Conservation (phyloP, 2,888 invertebrate genomes). For the Mythimna vitellina region DNA sequence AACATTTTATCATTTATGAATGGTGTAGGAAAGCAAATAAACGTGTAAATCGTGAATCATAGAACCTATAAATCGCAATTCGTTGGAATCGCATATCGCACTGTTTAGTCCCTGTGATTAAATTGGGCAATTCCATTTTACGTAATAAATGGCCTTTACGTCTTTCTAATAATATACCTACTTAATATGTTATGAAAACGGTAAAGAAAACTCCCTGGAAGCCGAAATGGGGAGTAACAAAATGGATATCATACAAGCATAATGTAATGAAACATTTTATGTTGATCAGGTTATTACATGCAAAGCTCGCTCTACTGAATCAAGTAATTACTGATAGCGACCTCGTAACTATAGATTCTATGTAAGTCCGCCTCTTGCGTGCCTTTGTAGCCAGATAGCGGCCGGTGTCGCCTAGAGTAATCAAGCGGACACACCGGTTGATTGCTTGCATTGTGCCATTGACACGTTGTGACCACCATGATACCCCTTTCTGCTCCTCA, state of each 20-base stretch:
- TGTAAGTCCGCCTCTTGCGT: constrained; percentile 12
- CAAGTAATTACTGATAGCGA: constrained; percentile 39
- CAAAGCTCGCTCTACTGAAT: constrained; percentile 27
- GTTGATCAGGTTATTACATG: constrained; percentile 30
- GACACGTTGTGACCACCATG: constrained; percentile 17
- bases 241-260: constrained; percentile 24
- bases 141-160: neutral
- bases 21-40: neutral
- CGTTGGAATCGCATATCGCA: neutral
- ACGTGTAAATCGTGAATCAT: neutral
- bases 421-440: constrained; percentile 36
- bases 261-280: constrained; percentile 42
- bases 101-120: neutral
- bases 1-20: neutral
- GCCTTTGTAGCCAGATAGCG: constrained; percentile 30
- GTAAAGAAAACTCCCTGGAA: constrained; percentile 1
- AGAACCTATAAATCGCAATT: neutral
- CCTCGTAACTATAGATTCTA: constrained; percentile 1
- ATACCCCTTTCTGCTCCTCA: constrained; percentile 5
- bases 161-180: neutral
- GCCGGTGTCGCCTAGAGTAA: constrained; percentile 22
- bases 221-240: constrained; percentile 7
- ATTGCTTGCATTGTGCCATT: constrained; percentile 42
- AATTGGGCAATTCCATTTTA: constrained; percentile 7
- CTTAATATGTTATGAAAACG: neutral